Evolutionary conservation across 2,888 invertebrate species (phyloP), one percentile per base, ranked within the genome.

Genomic region (Idaea biselata): DNA sequence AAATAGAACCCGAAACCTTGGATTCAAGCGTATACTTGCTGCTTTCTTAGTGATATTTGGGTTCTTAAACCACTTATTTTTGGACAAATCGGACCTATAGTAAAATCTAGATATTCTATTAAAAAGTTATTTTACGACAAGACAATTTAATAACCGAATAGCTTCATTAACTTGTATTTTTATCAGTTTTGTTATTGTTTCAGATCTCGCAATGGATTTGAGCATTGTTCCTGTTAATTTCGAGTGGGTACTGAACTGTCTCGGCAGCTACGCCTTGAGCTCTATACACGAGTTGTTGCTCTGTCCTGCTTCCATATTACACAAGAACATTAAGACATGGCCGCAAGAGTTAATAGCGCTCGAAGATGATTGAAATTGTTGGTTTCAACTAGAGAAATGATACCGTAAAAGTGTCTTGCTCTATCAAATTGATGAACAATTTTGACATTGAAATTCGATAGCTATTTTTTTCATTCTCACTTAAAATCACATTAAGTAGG

Each of bases 181-280:
- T 58, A 16, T 62, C 25, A 25, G 25, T 25, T 25, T 25, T 25
- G 3, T 33, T 56, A 2, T 70, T 69, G 61, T 86, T 82, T 18
- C 81, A 92, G 92, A 87, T 68, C 79, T 92, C 44, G 87, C 90
- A 3, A 79, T 89, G 81, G 78, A 88, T 61, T 72, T 83, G 57
- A 73, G 73, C 59, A 79, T 92, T 17, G 91, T 93, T 55, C 92
- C 93, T 2, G 86, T 93, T 55, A 90, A 91, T 75, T 87, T 81
- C 74, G 91, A 92, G 67, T 93, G 93, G 93, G 88, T 81, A n/a
- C 75, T 92, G n/a, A 90, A 91, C 72, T 87, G 89, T 67, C 79
- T 93, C 17, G 91, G 93, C 7, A 75, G 75, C 58, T 91, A 91
- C 73, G 68, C 79, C 0, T 73, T 92, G 18, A 62, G 69, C 14